A percentile compares a stretch with the other conserved stretches of the same genome.
These are phyloP conservation scores for Eurytoma californica DNA, from an alignment of 2,888 invertebrate species.

Conservation along the genomic window DNA sequence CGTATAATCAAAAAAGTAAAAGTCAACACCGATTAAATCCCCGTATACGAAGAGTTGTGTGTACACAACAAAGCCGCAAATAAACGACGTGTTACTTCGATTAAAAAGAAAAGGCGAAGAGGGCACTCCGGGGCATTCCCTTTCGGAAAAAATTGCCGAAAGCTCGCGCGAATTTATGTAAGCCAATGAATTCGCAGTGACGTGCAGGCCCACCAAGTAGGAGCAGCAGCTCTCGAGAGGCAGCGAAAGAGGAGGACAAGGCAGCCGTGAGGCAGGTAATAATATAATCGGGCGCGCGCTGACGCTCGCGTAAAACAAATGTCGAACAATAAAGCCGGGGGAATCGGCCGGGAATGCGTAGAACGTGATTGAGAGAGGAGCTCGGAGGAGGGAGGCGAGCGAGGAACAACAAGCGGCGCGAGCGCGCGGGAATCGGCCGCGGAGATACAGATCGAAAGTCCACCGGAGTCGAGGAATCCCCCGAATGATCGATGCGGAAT, in stretches of 20 bases:
- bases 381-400: conserved; percentile 16
- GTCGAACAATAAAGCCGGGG: conserved; percentile 49
- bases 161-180: no score
- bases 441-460: conserved; percentile 53
- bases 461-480: conserved; percentile 56
- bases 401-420: conserved; percentile 7
- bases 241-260: neutral
- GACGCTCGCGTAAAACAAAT: conserved; percentile 44
- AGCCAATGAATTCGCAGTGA: neutral
- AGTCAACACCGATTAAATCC: no score
- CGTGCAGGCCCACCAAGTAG: conserved; percentile 6
- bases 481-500: conserved; percentile 64
- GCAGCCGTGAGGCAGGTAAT: conserved; percentile 31
- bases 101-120: no score
- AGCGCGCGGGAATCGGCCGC: conserved; percentile 31
- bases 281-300: conserved; percentile 39
- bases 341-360: conserved; percentile 46
- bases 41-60: no score
- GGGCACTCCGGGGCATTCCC: no score
- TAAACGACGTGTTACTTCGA: no score
- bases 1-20: no score
- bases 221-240: neutral
- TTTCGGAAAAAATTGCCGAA: no score
- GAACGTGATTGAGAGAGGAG: conserved; percentile 42
- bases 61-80: no score